These are phyloP conservation scores for Diplodus sargus DNA, from an alignment of 2,797 vertebrate genomes.

Conservation along the genomic window DNA sequence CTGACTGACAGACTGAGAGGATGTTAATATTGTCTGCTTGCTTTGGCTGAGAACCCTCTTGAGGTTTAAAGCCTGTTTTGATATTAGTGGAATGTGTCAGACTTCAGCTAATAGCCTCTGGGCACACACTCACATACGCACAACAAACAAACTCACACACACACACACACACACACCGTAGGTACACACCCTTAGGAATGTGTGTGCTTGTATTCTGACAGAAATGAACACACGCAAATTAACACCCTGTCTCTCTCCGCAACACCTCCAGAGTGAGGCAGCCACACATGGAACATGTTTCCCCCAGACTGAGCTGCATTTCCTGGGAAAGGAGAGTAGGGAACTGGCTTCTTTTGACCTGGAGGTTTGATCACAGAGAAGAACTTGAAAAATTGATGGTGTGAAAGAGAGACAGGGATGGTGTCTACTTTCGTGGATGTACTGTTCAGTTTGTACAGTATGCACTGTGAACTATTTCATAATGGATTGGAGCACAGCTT, in stretches of 20 bases:
- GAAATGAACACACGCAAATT: slow-evolving; percentile 58
- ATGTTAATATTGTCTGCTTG: slow-evolving; percentile 59
- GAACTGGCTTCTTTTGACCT: slow-evolving; percentile 26
- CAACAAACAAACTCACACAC: slow-evolving; percentile 17
- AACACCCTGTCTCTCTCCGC: slow-evolving; percentile 50
- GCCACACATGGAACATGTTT: slow-evolving; percentile 28
- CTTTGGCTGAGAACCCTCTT: slow-evolving; percentile 61
- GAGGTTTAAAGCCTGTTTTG: slow-evolving; percentile 68
- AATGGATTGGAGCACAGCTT: slow-evolving; percentile 22
- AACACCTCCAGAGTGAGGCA: slow-evolving; percentile 48
- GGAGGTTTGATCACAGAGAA: slow-evolving; percentile 24
- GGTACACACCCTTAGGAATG: slow-evolving; percentile 29
- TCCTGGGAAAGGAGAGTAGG: slow-evolving; percentile 24
- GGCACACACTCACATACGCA: slow-evolving; percentile 40
- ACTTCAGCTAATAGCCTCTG: slow-evolving; percentile 66
- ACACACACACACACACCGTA: slow-evolving; percentile 16
- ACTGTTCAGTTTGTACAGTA: slow-evolving; percentile 19
- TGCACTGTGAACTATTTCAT: slow-evolving; percentile 17
- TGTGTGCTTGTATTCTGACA: slow-evolving; percentile 36
- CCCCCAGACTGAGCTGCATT: slow-evolving; percentile 36
- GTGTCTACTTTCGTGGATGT: neutral
- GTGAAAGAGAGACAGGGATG: slow-evolving; percentile 14
- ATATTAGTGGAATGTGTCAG: slow-evolving; percentile 69
- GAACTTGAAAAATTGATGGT: slow-evolving; percentile 6
- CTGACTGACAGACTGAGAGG: slow-evolving; percentile 49